phyloP scores from a whole-genome alignment of 2,113 vertebrate genomes.

The Ailurus styani region DNA sequence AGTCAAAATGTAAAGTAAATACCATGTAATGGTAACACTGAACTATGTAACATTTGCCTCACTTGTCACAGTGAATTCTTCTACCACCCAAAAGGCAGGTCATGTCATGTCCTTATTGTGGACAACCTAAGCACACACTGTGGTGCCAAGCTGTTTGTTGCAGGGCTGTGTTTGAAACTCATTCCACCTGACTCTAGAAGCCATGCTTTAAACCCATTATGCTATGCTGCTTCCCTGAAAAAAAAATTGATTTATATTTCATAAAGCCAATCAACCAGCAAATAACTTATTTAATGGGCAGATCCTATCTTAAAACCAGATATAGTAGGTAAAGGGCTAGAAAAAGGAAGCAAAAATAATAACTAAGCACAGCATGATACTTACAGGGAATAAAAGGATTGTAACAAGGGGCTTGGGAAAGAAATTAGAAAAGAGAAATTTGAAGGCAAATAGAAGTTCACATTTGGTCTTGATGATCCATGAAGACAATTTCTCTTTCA shows the following conservation, averaged over 20 bases:
- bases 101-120: neutral
- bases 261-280: neutral
- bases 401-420: neutral
- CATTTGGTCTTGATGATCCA: neutral
- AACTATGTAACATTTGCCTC: neutral
- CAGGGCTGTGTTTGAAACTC: neutral
- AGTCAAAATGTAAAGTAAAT: neutral
- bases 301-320: neutral
- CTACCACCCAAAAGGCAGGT: neutral
- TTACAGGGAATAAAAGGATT: neutral
- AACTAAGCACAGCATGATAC: neutral
- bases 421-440: neutral
- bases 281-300: neutral
- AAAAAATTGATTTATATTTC: neutral
- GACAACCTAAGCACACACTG: neutral
- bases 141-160: neutral
- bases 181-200: neutral
- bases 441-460: neutral
- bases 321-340: neutral
- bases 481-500: neutral
- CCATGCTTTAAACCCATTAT: neutral
- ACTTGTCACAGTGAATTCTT: neutral
- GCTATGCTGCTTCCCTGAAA: neutral
- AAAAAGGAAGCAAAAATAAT: neutral
- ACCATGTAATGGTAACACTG: neutral